These are phyloP conservation scores for Semicossyphus pulcher DNA, from an alignment of 2,113 vertebrate genomes.

Conservation along the genomic window DNA sequence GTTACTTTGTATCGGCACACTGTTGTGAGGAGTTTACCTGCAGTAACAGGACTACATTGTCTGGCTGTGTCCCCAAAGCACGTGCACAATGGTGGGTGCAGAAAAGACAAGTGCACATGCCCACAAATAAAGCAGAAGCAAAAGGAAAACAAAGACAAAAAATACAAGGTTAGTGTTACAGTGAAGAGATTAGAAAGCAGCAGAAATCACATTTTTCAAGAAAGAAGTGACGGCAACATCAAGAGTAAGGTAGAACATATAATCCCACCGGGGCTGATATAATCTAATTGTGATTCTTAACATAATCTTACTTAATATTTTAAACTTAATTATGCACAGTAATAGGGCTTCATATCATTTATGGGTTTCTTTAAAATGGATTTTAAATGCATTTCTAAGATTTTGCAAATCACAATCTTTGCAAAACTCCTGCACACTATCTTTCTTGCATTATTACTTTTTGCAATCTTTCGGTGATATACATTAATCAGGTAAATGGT, in stretches of 20 bases:
- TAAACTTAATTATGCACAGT: no score
- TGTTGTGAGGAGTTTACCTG: conserved; percentile 86
- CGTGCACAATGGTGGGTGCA: conserved; percentile 21
- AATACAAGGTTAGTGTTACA: conserved; percentile 45
- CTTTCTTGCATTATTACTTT: no score
- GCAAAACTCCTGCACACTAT: no score
- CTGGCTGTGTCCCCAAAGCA: conserved; percentile 88
- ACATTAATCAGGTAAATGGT: no score
- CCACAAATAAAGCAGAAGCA: conserved; percentile 69
- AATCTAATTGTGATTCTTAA: no score
- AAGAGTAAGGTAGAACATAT: neutral
- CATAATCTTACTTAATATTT: no score
- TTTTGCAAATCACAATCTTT: no score
- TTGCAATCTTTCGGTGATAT: no score
- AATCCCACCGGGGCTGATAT: no score
- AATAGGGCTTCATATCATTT: no score
- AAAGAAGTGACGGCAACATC: conserved; percentile 3
- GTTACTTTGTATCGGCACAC: neutral
- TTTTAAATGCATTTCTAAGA: no score
- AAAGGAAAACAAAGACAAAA: conserved; percentile 78
- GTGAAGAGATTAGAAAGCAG: conserved; percentile 2
- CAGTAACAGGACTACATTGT: conserved; percentile 91
- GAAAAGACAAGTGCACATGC: neutral
- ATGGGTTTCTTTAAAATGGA: no score
- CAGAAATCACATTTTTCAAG: conserved; percentile 8